Base-by-base conservation (phyloP, 2,888 invertebrate genomes). In the Brachylomia viminalis region DNA sequence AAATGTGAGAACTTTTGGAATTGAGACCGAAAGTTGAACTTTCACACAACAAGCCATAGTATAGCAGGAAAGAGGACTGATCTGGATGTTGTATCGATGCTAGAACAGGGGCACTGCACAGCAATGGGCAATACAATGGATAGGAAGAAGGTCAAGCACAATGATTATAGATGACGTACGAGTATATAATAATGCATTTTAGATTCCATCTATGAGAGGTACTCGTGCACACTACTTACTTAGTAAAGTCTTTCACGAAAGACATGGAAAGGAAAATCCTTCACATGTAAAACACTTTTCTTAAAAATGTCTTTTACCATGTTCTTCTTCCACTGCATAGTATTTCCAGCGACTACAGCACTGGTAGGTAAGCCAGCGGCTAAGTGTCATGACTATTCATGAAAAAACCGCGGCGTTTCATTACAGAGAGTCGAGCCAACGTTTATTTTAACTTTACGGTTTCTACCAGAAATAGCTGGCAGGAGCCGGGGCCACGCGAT, bases 361-460 rank as follows among this genome's bases (percentile, higher is more conserved):
- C 74, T 73, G 83, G 77, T 84, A 77, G 87, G 85, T 79, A 84
- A 86, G 87, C 87, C 80, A 84, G 80, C 88, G 88, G 86, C 90
- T 90, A 89, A 91, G 90, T 85, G 87, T 58, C 94, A 94, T 95
- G 95, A 95, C 94, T 95, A 95, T 92, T 94, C 94, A 95, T 95
- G 93, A 89, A 92, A 92, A 94, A 92, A 92, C 93, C 93, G 86
- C 93, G 84, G 90, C 89, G 90, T 93, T 94, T 94, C 94, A 93
- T 94, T 93, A 94, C 87, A 84, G 75, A 81, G 78, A 80, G 82
- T 82, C 83, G 79, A 80, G 84, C 83, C 88, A 85, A 83, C 87
- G 87, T 87, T 88, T 83, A 83, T 87, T 86, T 88, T 88, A 88
- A 82, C 79, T 83, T 77, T 72, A 74, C 69, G 72, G 65, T 65